These are phyloP conservation scores for Leptarthrus brevirostris DNA, from an alignment of 2,888 invertebrate genomes.

Conservation along the genomic window DNA sequence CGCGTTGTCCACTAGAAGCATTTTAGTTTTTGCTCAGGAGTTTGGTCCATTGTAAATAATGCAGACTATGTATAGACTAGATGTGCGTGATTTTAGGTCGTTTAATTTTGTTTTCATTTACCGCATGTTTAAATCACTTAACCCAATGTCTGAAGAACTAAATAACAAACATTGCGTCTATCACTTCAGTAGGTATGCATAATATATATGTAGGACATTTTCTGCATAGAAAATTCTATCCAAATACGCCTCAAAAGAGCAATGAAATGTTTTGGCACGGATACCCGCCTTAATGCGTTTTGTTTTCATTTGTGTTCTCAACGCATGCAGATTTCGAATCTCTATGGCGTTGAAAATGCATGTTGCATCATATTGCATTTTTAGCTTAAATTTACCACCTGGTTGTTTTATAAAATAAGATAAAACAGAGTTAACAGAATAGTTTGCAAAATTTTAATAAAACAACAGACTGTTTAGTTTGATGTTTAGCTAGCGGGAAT, in stretches of 20 bases:
- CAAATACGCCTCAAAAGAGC: slow-evolving; percentile 55
- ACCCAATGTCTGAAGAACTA: slow-evolving; percentile 44
- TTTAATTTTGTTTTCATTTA: slow-evolving; percentile 44
- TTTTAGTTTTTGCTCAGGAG: slow-evolving; percentile 11
- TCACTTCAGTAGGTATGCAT: neutral
- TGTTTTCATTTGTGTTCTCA: neutral
- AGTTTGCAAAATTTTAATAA: no score
- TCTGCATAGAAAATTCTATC: slow-evolving; percentile 50
- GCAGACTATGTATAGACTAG: slow-evolving; percentile 44
- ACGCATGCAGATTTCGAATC: slow-evolving; percentile 14
- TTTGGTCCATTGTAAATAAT: slow-evolving; percentile 44
- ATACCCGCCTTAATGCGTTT: slow-evolving; percentile 40
- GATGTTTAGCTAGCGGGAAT: no score
- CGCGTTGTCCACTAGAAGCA: neutral
- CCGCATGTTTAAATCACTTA: slow-evolving; percentile 34
- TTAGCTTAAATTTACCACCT: slow-evolving; percentile 35
- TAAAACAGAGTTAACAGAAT: no score
- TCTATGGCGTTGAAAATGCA: neutral
- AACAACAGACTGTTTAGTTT: no score
- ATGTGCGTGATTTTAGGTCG: slow-evolving; percentile 37
- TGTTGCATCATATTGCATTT: slow-evolving; percentile 42
- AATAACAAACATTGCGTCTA: slow-evolving; percentile 30
- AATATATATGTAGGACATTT: neutral
- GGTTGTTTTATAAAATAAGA: slow-evolving; percentile 18
- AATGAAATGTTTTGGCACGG: slow-evolving; percentile 54